These are phyloP conservation scores for Anolis apletophallus DNA, from an alignment of 2,797 vertebrate species.

Conservation along the genomic window DNA sequence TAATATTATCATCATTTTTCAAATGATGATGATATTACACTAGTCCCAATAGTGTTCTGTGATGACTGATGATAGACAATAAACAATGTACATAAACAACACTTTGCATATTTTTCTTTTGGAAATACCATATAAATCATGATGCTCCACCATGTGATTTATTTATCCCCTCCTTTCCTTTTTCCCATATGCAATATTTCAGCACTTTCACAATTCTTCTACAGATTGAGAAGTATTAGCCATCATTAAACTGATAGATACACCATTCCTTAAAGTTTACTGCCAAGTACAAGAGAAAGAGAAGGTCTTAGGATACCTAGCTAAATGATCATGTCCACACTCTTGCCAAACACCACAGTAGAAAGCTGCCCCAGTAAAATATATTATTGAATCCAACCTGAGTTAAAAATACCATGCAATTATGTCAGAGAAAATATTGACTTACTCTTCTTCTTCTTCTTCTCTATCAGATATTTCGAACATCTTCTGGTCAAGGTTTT, in stretches of 20 bases:
- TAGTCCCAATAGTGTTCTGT: neutral
- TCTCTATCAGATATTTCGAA: too few species aligned
- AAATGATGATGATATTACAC: too few species aligned
- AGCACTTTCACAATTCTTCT: neutral
- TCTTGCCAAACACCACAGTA: neutral
- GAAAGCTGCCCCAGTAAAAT: neutral
- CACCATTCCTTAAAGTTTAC: neutral
- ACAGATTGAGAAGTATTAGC: neutral
- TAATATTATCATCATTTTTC: neutral
- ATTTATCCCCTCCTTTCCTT: neutral
- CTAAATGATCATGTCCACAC: neutral
- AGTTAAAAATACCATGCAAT: neutral
- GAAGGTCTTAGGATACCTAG: too few species aligned
- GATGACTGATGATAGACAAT: neutral
- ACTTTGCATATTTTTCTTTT: neutral
- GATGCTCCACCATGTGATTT: neutral
- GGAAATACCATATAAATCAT: neutral
- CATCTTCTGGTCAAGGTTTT: neutral
- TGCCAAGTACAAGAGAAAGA: neutral
- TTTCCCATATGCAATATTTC: neutral
- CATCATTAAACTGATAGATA: too few species aligned
- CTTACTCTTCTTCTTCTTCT: neutral
- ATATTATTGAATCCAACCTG: neutral
- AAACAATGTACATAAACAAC: neutral
- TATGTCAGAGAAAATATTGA: too few species aligned